Evolutionary conservation across 1,140 invertebrate genomes (phyloP).

Genomic region (Caligus rogercresseyi): DNA sequence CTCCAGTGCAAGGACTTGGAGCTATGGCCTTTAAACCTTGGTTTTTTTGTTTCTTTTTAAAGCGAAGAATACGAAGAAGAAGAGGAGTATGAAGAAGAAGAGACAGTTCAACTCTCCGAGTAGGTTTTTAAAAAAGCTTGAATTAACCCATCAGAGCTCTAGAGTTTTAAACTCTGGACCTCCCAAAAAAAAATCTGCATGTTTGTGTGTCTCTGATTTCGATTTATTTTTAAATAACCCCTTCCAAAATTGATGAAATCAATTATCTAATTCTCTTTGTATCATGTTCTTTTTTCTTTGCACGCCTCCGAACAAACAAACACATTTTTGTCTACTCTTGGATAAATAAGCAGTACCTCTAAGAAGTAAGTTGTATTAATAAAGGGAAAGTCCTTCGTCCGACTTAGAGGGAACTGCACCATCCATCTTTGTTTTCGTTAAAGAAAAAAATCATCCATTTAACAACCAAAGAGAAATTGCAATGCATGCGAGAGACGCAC

Average conservation of each 20-base stretch:
- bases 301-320: neutral
- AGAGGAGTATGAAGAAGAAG: conserved; percentile 17
- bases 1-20: too few relatives aligned
- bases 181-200: neutral
- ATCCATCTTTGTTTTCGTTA: neutral
- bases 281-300: conserved; percentile 1
- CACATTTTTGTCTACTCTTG: neutral
- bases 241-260: neutral
- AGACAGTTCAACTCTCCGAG: conserved; percentile 8
- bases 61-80: conserved; percentile 17
- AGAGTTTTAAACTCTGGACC: neutral
- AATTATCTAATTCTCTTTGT: neutral
- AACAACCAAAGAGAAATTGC: too few relatives aligned
- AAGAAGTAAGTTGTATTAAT: conserved; percentile 13
- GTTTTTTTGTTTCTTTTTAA: too few relatives aligned
- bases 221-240: neutral
- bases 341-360: conserved; percentile 3
- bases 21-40: too few relatives aligned
- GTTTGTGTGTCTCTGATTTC: neutral
- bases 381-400: conserved; percentile 6
- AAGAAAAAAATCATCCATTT: too few relatives aligned
- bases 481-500: neutral
- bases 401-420: neutral
- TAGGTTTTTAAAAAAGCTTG: conserved; percentile 1
- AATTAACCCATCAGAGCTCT: too few relatives aligned